Evolutionary conservation across 2,888 invertebrate species (phyloP).

Genomic region (Bellardia pandia): DNA sequence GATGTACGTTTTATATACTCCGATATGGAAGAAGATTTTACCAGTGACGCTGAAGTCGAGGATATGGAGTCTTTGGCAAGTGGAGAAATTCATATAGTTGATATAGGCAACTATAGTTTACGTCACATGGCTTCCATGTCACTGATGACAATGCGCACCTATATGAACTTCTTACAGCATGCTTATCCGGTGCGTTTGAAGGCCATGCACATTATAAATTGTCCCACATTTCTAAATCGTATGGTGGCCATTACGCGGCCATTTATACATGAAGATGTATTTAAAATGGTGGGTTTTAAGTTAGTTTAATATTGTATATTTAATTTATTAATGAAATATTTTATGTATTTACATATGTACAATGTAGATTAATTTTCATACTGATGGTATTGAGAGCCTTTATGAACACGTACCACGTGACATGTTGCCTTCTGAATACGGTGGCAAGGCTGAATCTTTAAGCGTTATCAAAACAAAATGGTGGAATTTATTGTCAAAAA

Average conservation of each 20-base stretch:
- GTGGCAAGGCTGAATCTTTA: slow-evolving; percentile 76
- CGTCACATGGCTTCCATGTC: slow-evolving; percentile 86
- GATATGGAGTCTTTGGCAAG: slow-evolving; percentile 80
- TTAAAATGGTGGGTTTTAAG: slow-evolving; percentile 55
- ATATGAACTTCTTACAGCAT: slow-evolving; percentile 79
- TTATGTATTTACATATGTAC: neutral
- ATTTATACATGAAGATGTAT: slow-evolving; percentile 84
- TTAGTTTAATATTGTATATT: neutral
- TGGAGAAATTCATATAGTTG: slow-evolving; percentile 89
- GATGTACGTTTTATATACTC: slow-evolving; percentile 77
- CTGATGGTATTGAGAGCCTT: slow-evolving; percentile 85
- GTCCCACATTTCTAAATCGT: slow-evolving; percentile 87
- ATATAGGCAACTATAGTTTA: slow-evolving; percentile 87
- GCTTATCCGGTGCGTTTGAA: slow-evolving; percentile 79
- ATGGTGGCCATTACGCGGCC: slow-evolving; percentile 86
- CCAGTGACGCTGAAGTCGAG: neutral
- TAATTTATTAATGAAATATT: neutral
- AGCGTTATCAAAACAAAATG: slow-evolving; percentile 83
- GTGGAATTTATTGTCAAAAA: slow-evolving; percentile 82
- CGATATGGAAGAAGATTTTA: slow-evolving; percentile 64
- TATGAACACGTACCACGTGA: slow-evolving; percentile 86
- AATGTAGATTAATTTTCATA: slow-evolving; percentile 86
- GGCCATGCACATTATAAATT: slow-evolving; percentile 86
- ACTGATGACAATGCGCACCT: slow-evolving; percentile 77
- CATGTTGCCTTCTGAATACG: slow-evolving; percentile 81